Base-by-base conservation (phyloP, 2,797 vertebrate species). In the Acrossocheilus wenchowensis region DNA sequence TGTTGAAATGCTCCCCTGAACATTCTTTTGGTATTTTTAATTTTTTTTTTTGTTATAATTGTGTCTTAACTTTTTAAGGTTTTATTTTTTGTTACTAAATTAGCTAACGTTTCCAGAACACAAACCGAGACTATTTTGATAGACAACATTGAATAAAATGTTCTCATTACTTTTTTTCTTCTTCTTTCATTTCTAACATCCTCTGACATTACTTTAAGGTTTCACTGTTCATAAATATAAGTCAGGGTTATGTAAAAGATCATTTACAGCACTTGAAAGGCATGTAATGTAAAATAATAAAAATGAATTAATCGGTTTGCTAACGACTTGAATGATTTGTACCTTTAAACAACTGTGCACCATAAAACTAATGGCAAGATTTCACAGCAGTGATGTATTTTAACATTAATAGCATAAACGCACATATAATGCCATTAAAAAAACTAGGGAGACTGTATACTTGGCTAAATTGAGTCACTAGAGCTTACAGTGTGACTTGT, bases 401-500 rank as follows among this genome's bases (percentile, higher is more conserved):
- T 30, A 34, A 52, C 3, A 52, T 12, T 23, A 12, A 75, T 19
- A 36, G 17, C 21, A 23, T 23, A 54, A 21, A 21, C 48, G 21
- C 26, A 12, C 6, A 15, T 30, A 30, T 26, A 74, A 73, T 48
- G 26, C 19, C 9, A 39, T 60, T 78, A 57, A 34, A 78, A 14
- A 52, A 26, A 73, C 6, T 4, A 41, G 12, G 36, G 52, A 15
- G 12, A 39, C 14, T n/a, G 21, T 10, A 43, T 26, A 43, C 1
- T 43, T 17, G 11, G 21, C n/a, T 30, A 30, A 81, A 48, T 8
- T 14, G 60, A 68, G 19, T 45, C 62, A 69, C 64, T 36, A 57
- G 45, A 52, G 57, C 41, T 83, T 75, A 66, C 57, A 77, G 79
- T 68, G 79, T 68, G 73, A 54, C 36, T 34, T 68, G 73, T 84